Base-by-base conservation (phyloP, 2,888 invertebrate species). In the Crioceris asparagi region DNA sequence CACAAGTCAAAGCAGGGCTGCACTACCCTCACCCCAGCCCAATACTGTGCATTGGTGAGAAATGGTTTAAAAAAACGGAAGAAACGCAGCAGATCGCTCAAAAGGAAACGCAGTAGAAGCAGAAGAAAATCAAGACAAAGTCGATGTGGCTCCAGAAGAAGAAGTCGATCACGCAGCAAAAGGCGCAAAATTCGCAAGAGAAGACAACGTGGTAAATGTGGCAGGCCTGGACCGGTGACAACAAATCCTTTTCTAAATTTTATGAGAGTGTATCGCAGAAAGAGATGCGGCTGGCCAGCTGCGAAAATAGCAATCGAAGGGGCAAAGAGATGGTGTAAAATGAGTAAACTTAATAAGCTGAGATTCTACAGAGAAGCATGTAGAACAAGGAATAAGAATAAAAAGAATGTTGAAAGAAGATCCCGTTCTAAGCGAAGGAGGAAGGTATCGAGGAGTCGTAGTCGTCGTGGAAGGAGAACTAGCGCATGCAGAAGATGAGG, bases 241-340 rank as follows among this genome's bases (percentile, higher is more conserved):
- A 31, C 32, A 5, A 53, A 54, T 41, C 54, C 55, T 2, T 55
- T 55, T 41, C 50, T 55, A 36, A 53, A 53, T 32, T 55, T 48
- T 38, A 33, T 55, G 40, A 39, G 52, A 3, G 15, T 40, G 14
- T 53, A 48, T 40, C 38, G 53, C 12, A 33, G 21, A 17, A 47
- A 46, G 11, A 51, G 52, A 25, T 40, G 46, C 34, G 47, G 45
- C 2, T 51, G 52, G 53, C 21, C 42, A 3, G 17, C 23, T 21
- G 12, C 23, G 7, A 21, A 8, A 14, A 23, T 33, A 10, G 21
- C 23, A 3, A 32, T 32, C 10, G 17, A 32, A n/a, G 18, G 17
- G 32, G 32, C 32, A 2, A 17, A 15, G 12, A 21, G 21, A 21
- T 27, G 27, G 27, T 27, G 27, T 12, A 27, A 15, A 12, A 27